These are phyloP conservation scores for Achlya flavicornis DNA, from an alignment of 2,888 invertebrate genomes.

Conservation along the genomic window DNA sequence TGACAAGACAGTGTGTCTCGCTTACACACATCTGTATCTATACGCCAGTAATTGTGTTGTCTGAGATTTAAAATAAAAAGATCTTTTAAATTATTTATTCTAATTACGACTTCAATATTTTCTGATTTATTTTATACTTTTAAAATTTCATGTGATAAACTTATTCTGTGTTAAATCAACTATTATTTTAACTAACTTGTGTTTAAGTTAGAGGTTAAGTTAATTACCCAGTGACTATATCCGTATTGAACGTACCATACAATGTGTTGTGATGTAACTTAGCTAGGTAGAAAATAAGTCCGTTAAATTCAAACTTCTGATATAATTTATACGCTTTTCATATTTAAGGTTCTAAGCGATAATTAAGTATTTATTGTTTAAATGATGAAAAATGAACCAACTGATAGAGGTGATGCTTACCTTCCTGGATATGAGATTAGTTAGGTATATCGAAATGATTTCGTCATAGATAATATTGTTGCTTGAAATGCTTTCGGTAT, in stretches of 20 bases:
- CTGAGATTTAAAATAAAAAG: no score
- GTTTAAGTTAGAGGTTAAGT: slow-evolving; percentile 15
- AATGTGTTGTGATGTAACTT: slow-evolving; percentile 34
- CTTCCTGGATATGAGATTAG: slow-evolving; percentile 71
- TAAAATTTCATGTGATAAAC: slow-evolving; percentile 11
- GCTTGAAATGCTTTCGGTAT: not conserved
- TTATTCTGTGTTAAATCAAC: not conserved
- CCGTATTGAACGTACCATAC: slow-evolving; percentile 24
- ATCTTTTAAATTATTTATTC: no score
- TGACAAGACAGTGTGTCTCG: no score
- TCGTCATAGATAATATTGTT: not conserved
- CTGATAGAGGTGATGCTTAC: slow-evolving; percentile 48
- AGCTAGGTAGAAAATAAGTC: slow-evolving; percentile 66
- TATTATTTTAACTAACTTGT: slow-evolving; percentile 29
- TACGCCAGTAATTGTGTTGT: no score
- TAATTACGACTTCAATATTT: not conserved
- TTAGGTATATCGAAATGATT: slow-evolving; percentile 59
- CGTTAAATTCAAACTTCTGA: slow-evolving; percentile 59
- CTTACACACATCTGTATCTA: no score
- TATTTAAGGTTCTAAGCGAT: slow-evolving; percentile 79
- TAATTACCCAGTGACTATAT: slow-evolving; percentile 29
- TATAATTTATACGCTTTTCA: slow-evolving; percentile 77
- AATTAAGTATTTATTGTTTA: slow-evolving; percentile 77
- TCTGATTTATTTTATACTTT: not conserved
- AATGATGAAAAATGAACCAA: slow-evolving; percentile 33